phyloP scores from a whole-genome alignment of 1,140 invertebrate genomes.

The Listronotus oregonensis region DNA sequence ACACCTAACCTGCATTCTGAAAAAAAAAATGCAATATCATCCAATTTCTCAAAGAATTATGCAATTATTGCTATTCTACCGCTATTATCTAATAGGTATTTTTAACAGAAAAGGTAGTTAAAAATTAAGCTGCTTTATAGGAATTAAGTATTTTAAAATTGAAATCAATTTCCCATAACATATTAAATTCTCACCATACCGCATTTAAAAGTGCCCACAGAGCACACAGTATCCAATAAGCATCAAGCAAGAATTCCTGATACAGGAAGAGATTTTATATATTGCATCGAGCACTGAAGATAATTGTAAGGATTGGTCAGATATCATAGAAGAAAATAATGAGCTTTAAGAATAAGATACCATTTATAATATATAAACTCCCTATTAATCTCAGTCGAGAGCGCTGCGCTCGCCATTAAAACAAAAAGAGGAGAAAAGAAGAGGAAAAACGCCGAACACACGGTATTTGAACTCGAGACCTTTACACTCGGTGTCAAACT shows the following conservation, averaged over 20 bases:
- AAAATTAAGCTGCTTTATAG: too few species aligned
- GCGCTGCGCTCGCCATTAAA: constrained; percentile 40
- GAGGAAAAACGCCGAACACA: constrained; percentile 41
- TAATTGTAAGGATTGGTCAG: constrained; percentile 41
- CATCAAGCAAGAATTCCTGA: constrained; percentile 21
- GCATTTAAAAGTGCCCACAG: constrained; percentile 15
- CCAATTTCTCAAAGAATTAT: too few species aligned
- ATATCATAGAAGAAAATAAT: constrained; percentile 41
- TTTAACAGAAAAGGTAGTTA: too few species aligned
- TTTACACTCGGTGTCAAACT: constrained; percentile 51
- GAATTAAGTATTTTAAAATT: too few species aligned
- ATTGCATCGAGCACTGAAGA: constrained; percentile 36
- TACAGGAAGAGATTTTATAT: constrained; percentile 41
- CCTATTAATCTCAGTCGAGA: constrained; percentile 50
- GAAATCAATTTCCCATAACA: neutral
- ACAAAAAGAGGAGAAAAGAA: constrained; percentile 37
- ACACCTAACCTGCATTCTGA: too few species aligned
- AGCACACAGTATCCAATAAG: constrained; percentile 34
- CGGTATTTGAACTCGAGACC: constrained; percentile 53
- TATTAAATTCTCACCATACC: constrained; percentile 23
- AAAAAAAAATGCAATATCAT: too few species aligned
- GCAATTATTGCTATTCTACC: too few species aligned
- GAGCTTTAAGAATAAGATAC: constrained; percentile 38
- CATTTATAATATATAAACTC: constrained; percentile 47
- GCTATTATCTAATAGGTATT: too few species aligned